phyloP scores from a whole-genome alignment of 2,888 invertebrate species.

The Drosophila paranaensis region DNA sequence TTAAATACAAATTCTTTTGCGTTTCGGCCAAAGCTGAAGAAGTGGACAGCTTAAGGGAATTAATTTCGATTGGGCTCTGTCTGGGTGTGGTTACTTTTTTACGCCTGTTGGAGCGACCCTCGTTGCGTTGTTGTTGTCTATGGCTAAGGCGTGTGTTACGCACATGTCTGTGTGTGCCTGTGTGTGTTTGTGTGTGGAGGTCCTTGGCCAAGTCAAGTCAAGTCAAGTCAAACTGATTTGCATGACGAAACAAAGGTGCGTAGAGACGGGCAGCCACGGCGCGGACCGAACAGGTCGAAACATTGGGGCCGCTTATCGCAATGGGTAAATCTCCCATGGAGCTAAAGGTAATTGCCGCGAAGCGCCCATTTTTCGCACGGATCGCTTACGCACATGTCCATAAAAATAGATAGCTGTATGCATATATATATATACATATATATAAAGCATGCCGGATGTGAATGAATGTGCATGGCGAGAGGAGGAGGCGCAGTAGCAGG shows the following conservation, averaged over 20 bases:
- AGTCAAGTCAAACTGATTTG: constrained; percentile 53
- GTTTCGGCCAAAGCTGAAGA: constrained; percentile 9
- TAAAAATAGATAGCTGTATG: constrained; percentile 67
- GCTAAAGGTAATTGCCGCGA: constrained; percentile 81
- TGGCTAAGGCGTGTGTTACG: constrained; percentile 51
- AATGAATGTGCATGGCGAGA: constrained; percentile 13
- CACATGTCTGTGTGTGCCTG: constrained; percentile 40
- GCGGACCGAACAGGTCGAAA: constrained; percentile 2
- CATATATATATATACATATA: constrained; percentile 4
- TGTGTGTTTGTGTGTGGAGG: constrained; percentile 11
- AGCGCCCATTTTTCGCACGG: constrained; percentile 84
- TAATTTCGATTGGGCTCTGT: constrained; percentile 25
- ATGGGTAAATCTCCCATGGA: constrained; percentile 69
- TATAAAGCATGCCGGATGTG: constrained; percentile 49
- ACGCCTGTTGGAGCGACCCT: constrained; percentile 36
- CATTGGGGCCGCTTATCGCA: constrained; percentile 63
- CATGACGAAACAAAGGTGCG: constrained; percentile 74
- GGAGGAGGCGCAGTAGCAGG: background rate
- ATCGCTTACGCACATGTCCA: constrained; percentile 80
- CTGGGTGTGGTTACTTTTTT: constrained; percentile 23
- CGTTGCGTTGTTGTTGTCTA: constrained; percentile 32
- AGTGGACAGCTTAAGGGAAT: constrained; percentile 24
- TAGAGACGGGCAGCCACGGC: constrained; percentile 62
- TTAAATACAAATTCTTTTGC: constrained; percentile 21
- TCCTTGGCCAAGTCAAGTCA: constrained; percentile 40